Percentiles rank a stretch among this genome's conserved stretches.
phyloP scores from a whole-genome alignment of 2,797 vertebrate species.

The Huso huso region DNA sequence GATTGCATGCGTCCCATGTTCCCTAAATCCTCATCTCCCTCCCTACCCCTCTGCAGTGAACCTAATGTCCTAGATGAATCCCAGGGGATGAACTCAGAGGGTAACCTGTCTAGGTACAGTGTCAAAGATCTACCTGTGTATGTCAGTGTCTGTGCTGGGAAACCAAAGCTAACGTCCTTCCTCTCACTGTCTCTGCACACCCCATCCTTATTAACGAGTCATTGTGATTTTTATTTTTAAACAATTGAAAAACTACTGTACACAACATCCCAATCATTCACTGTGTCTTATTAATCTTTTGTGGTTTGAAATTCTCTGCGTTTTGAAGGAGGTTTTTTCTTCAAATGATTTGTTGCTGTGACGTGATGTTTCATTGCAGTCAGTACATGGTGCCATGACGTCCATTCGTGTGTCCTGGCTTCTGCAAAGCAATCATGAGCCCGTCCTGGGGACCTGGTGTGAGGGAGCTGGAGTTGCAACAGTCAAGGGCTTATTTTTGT shows the following conservation, averaged over 20 bases:
- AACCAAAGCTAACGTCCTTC: constrained; percentile 41
- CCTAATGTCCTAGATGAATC: constrained; percentile 99
- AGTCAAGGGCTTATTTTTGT: background rate
- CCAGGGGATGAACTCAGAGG: constrained; percentile 95
- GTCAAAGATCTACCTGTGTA: constrained; percentile 70
- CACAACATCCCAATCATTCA: constrained; percentile 54
- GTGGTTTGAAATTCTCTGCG: constrained; percentile 8
- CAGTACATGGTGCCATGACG: constrained; percentile 54
- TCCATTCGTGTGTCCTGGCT: constrained; percentile 62
- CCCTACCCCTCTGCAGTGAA: constrained; percentile 89
- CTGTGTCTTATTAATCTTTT: constrained; percentile 32
- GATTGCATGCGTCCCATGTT: constrained; percentile 42
- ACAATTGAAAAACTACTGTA: too few relatives aligned
- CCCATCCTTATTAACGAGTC: background rate
- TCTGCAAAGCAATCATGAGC: constrained; percentile 53
- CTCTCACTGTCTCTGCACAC: constrained; percentile 37
- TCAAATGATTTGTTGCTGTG: constrained; percentile 30
- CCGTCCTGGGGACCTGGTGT: constrained; percentile 54
- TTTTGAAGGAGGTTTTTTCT: constrained; percentile 16
- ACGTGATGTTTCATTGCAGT: constrained; percentile 24
- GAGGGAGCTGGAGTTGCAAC: constrained; percentile 32
- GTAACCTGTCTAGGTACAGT: constrained; percentile 99
- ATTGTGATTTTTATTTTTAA: background rate
- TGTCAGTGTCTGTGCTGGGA: constrained; percentile 73
- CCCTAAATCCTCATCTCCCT: constrained; percentile 84